Evolutionary conservation across 2,113 vertebrate genomes (phyloP).

Genomic region (Hypocryptadius cinnamomeus): DNA sequence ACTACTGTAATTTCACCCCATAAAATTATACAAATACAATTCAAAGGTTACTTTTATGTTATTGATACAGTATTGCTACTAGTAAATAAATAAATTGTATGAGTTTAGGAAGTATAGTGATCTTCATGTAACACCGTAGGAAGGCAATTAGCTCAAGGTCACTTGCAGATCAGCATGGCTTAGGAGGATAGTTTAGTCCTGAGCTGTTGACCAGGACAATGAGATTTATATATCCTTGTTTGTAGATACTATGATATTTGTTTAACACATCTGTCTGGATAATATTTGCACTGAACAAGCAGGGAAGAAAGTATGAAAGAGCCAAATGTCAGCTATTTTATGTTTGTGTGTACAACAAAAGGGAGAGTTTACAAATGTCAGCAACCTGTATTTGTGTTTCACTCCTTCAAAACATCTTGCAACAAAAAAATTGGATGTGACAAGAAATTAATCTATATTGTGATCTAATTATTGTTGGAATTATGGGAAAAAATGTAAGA

Average conservation of each 20-base stretch:
- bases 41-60: not conserved
- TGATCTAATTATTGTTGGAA: conserved; percentile 70
- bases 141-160: not conserved
- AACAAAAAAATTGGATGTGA: conserved; percentile 69
- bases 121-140: not conserved
- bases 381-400: not conserved
- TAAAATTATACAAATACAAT: not conserved
- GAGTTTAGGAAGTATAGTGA: not conserved
- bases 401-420: conserved; percentile 38
- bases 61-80: not conserved
- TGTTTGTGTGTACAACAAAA: not conserved
- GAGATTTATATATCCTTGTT: not conserved
- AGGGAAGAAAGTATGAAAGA: not conserved
- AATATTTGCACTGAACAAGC: not conserved
- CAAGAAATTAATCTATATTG: conserved; percentile 71
- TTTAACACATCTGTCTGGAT: not conserved
- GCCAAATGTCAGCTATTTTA: not conserved
- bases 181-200: not conserved
- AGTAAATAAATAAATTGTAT: not conserved
- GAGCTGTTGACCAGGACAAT: not conserved
- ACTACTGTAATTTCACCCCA: not conserved
- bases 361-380: conserved; percentile 19
- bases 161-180: not conserved
- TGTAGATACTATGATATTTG: not conserved
- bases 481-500: conserved; percentile 61